These are phyloP conservation scores for Rhynchophorus ferrugineus DNA, from an alignment of 1,140 invertebrate species.

Conservation along the genomic window DNA sequence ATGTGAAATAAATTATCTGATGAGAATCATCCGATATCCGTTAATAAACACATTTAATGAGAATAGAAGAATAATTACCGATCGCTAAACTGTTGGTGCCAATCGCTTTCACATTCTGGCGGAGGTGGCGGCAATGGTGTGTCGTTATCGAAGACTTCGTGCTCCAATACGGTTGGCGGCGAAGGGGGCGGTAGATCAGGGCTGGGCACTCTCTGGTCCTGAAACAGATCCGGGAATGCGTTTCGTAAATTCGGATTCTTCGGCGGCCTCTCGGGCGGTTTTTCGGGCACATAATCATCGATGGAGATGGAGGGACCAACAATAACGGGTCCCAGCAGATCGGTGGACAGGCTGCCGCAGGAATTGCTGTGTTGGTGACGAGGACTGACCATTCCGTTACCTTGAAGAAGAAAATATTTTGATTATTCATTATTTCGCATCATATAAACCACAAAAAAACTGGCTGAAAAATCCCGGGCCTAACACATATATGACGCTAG, in stretches of 20 bases:
- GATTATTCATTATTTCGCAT: neutral
- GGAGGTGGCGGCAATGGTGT: conserved; percentile 69
- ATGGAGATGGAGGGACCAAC: conserved; percentile 56
- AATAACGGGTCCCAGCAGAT: conserved; percentile 54
- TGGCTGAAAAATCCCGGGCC: too few species aligned
- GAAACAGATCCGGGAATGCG: conserved; percentile 42
- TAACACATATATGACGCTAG: too few species aligned
- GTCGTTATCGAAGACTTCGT: conserved; percentile 55
- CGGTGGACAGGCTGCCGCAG: conserved; percentile 53
- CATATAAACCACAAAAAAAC: too few species aligned
- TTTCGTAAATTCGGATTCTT: conserved; percentile 67
- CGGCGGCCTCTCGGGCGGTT: conserved; percentile 55
- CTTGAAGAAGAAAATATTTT: neutral
- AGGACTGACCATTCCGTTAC: conserved; percentile 30
- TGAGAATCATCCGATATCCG: too few species aligned
- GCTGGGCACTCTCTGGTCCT: conserved; percentile 52
- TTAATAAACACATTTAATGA: too few species aligned
- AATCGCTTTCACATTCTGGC: conserved; percentile 45
- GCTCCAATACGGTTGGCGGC: conserved; percentile 52
- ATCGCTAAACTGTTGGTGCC: conserved; percentile 28
- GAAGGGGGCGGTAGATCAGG: conserved; percentile 67
- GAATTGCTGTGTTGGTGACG: conserved; percentile 54
- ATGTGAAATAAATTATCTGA: too few species aligned
- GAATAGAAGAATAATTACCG: conserved; percentile 13
- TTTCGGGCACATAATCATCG: conserved; percentile 65